phyloP scores from a whole-genome alignment of 2,797 vertebrate species.

The Megalops cyprinoides region DNA sequence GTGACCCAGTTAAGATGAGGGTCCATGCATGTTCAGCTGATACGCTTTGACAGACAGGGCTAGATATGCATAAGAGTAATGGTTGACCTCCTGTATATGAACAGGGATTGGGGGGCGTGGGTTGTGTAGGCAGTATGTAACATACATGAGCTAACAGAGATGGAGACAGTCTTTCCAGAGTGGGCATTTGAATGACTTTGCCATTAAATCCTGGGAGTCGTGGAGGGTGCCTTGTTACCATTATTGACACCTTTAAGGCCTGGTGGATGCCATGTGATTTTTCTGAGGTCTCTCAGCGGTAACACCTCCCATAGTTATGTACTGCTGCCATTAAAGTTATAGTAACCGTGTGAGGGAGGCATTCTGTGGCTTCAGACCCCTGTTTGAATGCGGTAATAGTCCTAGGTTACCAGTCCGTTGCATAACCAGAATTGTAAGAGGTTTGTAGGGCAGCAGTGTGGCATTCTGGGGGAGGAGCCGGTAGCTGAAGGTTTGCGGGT shows the following conservation, averaged over 20 bases:
- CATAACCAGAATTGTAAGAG: too few relatives aligned
- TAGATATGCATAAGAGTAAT: constrained; percentile 32
- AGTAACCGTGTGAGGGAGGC: not conserved
- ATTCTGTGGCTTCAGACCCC: not conserved
- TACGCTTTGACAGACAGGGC: constrained; percentile 43
- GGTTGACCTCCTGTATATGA: too few relatives aligned
- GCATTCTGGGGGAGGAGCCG: not conserved
- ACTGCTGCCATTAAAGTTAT: too few relatives aligned
- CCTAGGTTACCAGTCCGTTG: not conserved
- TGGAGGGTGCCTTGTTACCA: too few relatives aligned
- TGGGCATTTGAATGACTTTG: not conserved
- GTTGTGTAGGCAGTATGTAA: not conserved
- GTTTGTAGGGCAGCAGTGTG: too few relatives aligned
- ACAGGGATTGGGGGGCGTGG: not conserved
- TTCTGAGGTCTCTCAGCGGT: not conserved
- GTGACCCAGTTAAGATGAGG: constrained; percentile 50
- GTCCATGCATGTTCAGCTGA: constrained; percentile 46
- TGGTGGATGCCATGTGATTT: not conserved
- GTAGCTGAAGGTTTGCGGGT: not conserved
- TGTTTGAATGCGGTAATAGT: not conserved
- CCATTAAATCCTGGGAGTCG: not conserved
- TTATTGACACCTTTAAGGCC: not conserved
- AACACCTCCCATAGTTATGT: not conserved
- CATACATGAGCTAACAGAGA: not conserved
- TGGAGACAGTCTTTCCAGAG: not conserved